Evolutionary conservation across 2,797 vertebrate genomes (phyloP).

Genomic region (Micrastur ruficollis): DNA sequence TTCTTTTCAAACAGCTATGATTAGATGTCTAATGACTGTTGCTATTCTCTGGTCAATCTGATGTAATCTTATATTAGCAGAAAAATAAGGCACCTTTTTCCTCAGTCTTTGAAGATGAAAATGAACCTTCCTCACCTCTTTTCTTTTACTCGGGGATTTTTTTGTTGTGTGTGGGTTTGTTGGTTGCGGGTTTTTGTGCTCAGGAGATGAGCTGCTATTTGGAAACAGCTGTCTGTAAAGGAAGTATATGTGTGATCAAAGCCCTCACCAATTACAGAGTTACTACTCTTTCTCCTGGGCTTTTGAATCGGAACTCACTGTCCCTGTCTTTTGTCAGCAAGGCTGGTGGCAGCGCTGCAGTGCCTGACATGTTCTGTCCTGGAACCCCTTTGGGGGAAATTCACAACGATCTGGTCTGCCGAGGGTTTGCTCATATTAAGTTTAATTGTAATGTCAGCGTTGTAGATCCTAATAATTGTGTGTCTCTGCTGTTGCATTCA

Average conservation of each 20-base stretch:
- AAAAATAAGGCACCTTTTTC: slow-evolving; percentile 67
- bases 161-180: background rate
- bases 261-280: slow-evolving; percentile 62
- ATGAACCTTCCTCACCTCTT: slow-evolving; percentile 60
- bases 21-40: slow-evolving; percentile 66
- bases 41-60: slow-evolving; percentile 72
- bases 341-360: background rate
- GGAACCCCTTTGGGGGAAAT: background rate
- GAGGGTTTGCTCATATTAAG: background rate
- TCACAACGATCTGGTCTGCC: background rate
- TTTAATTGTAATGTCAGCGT: background rate
- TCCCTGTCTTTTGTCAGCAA: slow-evolving; percentile 31
- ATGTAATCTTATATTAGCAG: slow-evolving; percentile 65
- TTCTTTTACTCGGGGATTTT: background rate
- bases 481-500: slow-evolving; percentile 10
- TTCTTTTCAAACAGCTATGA: slow-evolving; percentile 56
- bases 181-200: background rate
- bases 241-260: slow-evolving; percentile 76
- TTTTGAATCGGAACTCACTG: background rate
- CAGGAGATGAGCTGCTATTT: slow-evolving; percentile 70
- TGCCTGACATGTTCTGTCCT: background rate
- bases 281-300: slow-evolving; percentile 59
- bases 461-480: slow-evolving; percentile 19
- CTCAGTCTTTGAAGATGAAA: slow-evolving; percentile 73
- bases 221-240: slow-evolving; percentile 55